A percentile compares a stretch with the other conserved stretches of the same genome.
Conservation (phyloP, 2,113 vertebrate genomes). For the Murina feae region DNA sequence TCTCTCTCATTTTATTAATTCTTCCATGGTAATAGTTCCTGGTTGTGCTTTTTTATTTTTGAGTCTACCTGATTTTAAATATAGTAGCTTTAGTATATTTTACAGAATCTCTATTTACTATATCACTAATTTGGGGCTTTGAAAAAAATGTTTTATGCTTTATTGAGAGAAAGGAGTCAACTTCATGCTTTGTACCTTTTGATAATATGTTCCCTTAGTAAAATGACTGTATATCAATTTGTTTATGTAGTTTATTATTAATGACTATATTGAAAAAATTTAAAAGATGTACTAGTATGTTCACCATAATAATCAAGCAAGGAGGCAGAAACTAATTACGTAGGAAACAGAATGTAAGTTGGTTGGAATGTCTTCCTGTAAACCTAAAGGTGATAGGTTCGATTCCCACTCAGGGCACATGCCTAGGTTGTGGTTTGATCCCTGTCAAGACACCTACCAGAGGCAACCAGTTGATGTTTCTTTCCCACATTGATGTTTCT, state of each 20-base stretch:
- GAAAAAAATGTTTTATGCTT: constrained; percentile 18
- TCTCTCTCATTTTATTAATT: constrained; percentile 37
- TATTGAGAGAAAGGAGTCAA: background rate
- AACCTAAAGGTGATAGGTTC: background rate
- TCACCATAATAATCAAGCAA: background rate
- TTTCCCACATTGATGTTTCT: no score
- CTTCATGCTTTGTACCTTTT: constrained; percentile 13
- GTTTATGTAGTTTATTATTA: constrained; percentile 34
- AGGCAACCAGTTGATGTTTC: background rate
- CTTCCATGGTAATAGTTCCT: background rate
- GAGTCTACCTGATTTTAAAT: background rate
- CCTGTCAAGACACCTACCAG: no score
- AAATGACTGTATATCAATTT: background rate
- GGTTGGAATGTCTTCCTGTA: background rate
- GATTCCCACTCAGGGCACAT: background rate
- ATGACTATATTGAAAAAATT: background rate
- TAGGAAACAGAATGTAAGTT: background rate
- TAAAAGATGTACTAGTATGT: background rate
- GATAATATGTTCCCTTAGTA: background rate
- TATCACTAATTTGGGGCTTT: constrained; percentile 22
- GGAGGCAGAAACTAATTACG: background rate
- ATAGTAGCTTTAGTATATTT: background rate
- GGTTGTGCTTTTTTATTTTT: background rate
- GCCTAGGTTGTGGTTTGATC: no score
- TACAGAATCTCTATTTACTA: constrained; percentile 16